A percentile compares a stretch with the other conserved stretches of the same genome.
Conservation (phyloP, 2,797 vertebrate species). For the Apogon hyalosoma region DNA sequence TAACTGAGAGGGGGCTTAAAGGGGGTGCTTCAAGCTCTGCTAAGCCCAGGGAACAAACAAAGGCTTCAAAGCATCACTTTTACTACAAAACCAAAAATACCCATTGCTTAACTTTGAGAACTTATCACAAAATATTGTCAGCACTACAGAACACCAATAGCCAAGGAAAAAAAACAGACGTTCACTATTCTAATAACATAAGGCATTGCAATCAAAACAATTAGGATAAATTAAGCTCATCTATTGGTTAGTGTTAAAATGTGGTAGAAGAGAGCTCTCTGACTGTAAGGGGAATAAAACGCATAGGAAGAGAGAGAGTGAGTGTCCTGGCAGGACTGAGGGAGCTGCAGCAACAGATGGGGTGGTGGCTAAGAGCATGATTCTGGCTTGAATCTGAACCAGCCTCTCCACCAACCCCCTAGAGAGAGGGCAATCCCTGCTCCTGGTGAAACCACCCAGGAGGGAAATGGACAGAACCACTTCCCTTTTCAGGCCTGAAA, state of each 20-base stretch:
- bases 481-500: constrained; percentile 16
- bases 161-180: background rate
- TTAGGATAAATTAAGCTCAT: background rate
- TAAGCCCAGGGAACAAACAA: constrained; percentile 61
- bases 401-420: constrained; percentile 53
- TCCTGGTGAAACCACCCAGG: constrained; percentile 52
- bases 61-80: constrained; percentile 49
- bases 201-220: background rate
- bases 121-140: constrained; percentile 4
- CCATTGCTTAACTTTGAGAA: constrained; percentile 31
- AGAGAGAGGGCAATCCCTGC: constrained; percentile 67
- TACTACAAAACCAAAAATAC: constrained; percentile 24
- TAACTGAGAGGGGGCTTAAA: constrained; percentile 35
- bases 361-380: constrained; percentile 71
- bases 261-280: background rate
- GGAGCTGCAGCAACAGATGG: constrained; percentile 76
- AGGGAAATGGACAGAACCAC: constrained; percentile 28
- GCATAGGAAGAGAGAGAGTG: constrained; percentile 29
- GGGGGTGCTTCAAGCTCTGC: constrained; percentile 32
- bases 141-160: constrained; percentile 2
- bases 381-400: constrained; percentile 70
- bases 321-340: constrained; percentile 52
- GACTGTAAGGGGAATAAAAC: constrained; percentile 9
- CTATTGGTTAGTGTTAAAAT: background rate
- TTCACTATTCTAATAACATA: background rate